A percentile compares a stretch with the other conserved stretches of the same genome.
These are phyloP conservation scores for Spea multiplicata DNA, from an alignment of 2,113 vertebrate species.

Conservation along the genomic window DNA sequence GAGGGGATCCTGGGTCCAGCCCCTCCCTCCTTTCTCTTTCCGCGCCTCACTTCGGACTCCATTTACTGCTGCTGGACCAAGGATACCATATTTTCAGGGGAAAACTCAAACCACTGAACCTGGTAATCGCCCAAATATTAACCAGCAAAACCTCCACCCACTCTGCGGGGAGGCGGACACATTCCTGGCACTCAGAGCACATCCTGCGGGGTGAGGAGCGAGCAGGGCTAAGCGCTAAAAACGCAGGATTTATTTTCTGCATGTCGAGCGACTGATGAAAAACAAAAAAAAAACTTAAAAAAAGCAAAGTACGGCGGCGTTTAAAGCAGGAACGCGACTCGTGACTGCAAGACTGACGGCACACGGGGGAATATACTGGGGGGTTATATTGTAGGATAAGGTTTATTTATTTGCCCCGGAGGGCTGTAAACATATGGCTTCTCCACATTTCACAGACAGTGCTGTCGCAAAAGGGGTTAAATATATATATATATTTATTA, in stretches of 20 bases:
- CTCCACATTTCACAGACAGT: background rate
- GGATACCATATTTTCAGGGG: slow-evolving; percentile 34
- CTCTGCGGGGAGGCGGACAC: slow-evolving; percentile 11
- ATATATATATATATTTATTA: background rate
- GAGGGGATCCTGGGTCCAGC: slow-evolving; percentile 21
- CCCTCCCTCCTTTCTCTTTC: slow-evolving; percentile 22
- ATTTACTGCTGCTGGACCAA: slow-evolving; percentile 47
- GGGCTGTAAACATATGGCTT: background rate
- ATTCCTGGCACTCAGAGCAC: slow-evolving; percentile 30
- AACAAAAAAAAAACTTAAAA: background rate
- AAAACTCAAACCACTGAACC: slow-evolving; percentile 19
- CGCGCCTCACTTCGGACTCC: slow-evolving; percentile 24
- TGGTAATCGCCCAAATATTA: slow-evolving; percentile 17
- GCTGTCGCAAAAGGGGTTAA: background rate
- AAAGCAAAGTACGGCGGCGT: background rate
- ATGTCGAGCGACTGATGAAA: slow-evolving; percentile 55
- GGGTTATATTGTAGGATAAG: slow-evolving; percentile 12
- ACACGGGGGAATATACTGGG: slow-evolving; percentile 1
- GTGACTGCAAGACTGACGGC: slow-evolving; percentile 3
- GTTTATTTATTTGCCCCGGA: slow-evolving; percentile 16
- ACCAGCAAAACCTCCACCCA: slow-evolving; percentile 35
- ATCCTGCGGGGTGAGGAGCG: slow-evolving; percentile 16
- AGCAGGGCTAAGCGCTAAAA: slow-evolving; percentile 30
- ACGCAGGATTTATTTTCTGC: slow-evolving; percentile 65
- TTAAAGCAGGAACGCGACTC: background rate